Evolutionary conservation across 2,888 invertebrate species (phyloP).

Genomic region (Molanna angustata): DNA sequence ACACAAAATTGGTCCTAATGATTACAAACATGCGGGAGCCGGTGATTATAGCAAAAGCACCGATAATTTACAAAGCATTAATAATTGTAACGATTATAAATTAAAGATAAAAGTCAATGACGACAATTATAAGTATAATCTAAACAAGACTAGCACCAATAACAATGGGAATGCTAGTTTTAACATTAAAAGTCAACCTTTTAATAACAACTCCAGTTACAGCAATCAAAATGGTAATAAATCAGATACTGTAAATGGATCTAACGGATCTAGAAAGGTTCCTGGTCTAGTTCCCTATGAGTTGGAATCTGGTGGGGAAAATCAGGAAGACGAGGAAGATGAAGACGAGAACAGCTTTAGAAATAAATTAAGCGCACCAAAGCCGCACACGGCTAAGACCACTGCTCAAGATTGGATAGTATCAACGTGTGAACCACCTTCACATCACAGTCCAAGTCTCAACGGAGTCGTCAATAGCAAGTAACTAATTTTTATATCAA

Average conservation of each 20-base stretch:
- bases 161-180: neutral
- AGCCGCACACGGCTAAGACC: conserved; percentile 42
- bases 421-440: conserved; percentile 45
- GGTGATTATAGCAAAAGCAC: conserved; percentile 8
- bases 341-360: conserved; percentile 35
- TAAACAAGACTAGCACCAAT: neutral
- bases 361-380: conserved; percentile 26
- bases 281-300: conserved; percentile 57
- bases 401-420: conserved; percentile 51
- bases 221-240: neutral
- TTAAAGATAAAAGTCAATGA: neutral
- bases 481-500: conserved; percentile 35
- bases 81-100: neutral
- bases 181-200: neutral
- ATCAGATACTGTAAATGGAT: too few relatives aligned
- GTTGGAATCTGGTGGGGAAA: conserved; percentile 56
- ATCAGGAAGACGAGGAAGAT: conserved; percentile 35
- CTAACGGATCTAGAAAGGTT: conserved; percentile 7
- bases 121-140: too few relatives aligned
- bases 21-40: conserved; percentile 37
- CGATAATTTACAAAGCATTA: neutral
- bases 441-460: conserved; percentile 50
- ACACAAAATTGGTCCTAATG: conserved; percentile 23
- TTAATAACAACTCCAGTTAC: neutral
- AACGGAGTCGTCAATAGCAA: conserved; percentile 51